Evolutionary conservation across 2,888 invertebrate species (phyloP).

Genomic region (Heteropelma amictum): DNA sequence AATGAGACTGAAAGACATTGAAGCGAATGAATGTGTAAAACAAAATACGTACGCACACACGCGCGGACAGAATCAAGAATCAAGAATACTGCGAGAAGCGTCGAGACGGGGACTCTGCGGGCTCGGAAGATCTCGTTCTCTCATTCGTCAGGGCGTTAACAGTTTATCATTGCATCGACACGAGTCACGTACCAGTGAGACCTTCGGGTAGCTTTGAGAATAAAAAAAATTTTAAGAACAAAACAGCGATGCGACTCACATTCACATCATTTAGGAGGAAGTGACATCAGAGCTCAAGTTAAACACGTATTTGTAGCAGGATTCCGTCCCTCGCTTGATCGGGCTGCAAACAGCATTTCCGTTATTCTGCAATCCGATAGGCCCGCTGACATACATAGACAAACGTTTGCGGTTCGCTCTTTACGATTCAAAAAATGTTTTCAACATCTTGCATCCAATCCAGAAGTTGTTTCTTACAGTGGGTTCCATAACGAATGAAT

Average conservation of each 20-base stretch:
- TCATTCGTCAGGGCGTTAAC: conserved; percentile 68
- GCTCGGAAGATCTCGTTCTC: conserved; percentile 56
- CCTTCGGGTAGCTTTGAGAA: conserved; percentile 61
- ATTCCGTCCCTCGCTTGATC: background rate
- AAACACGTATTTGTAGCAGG: conserved; percentile 24
- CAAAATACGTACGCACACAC: conserved; percentile 24
- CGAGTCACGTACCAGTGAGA: conserved; percentile 65
- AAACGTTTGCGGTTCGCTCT: too few species aligned
- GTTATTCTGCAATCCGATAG: too few species aligned
- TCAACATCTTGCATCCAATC: too few species aligned
- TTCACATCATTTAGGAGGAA: conserved; percentile 75
- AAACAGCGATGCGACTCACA: conserved; percentile 17
- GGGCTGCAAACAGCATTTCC: too few species aligned
- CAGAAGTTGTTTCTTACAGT: too few species aligned
- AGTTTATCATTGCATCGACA: conserved; percentile 74
- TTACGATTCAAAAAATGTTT: too few species aligned
- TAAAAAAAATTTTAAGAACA: background rate
- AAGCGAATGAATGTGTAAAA: conserved; percentile 34
- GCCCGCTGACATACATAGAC: too few species aligned
- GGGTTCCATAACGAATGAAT: background rate
- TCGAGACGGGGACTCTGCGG: too few species aligned
- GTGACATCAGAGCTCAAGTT: conserved; percentile 68
- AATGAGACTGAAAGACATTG: conserved; percentile 47
- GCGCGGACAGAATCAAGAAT: conserved; percentile 7
- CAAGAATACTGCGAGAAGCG: too few species aligned